phyloP scores from a whole-genome alignment of 2,113 vertebrate genomes.

The Poicephalus gulielmi region DNA sequence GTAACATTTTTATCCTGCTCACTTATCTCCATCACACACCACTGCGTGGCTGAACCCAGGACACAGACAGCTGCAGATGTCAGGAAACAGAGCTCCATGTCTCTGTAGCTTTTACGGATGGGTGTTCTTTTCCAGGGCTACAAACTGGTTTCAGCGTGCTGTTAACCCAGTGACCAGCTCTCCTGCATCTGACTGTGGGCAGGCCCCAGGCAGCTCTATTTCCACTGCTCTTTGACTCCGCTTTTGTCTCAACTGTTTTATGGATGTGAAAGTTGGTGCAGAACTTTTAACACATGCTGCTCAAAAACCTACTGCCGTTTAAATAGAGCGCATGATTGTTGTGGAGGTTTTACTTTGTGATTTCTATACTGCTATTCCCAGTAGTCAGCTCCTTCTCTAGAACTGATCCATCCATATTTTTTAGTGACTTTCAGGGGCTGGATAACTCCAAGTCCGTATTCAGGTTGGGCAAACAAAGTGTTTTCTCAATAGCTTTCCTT shows the following conservation, averaged over 20 bases:
- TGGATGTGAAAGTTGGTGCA: background rate
- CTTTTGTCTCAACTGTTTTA: background rate
- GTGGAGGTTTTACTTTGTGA: background rate
- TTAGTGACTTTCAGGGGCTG: background rate
- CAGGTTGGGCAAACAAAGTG: background rate
- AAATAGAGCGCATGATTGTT: background rate
- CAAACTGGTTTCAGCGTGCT: slow-evolving; percentile 12
- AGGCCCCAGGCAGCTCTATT: background rate
- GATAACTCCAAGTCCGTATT: slow-evolving; percentile 1
- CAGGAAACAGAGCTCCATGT: slow-evolving; percentile 33
- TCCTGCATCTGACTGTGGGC: background rate
- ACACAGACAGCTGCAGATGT: background rate
- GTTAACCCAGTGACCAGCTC: slow-evolving; percentile 47
- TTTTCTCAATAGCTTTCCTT: background rate
- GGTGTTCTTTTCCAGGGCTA: background rate
- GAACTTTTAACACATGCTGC: background rate
- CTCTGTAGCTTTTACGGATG: slow-evolving; percentile 44
- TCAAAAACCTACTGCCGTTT: background rate
- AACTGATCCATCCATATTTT: background rate
- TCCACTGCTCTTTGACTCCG: background rate
- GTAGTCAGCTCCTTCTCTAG: background rate
- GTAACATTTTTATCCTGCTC: background rate
- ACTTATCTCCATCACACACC: background rate
- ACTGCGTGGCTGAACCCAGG: background rate
- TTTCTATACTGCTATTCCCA: background rate